A percentile compares a stretch with the other conserved stretches of the same genome.
Conservation (phyloP, 2,888 invertebrate genomes). For the Sesia bembeciformis region DNA sequence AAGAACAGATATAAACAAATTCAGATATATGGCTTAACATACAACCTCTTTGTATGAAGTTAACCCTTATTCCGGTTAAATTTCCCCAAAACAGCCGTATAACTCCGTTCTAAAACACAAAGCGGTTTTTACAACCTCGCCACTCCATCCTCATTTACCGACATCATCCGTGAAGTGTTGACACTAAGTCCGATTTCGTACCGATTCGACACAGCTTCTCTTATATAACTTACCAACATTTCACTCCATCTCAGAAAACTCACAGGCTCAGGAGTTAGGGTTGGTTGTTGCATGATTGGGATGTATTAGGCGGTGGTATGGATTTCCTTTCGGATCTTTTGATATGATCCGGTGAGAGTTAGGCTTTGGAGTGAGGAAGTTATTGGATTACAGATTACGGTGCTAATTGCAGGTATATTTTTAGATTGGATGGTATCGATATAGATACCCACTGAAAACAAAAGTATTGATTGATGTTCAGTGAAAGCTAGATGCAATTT, state of each 20-base stretch:
- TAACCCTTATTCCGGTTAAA: constrained; percentile 6
- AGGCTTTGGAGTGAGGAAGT: constrained; percentile 11
- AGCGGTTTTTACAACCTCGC: constrained; percentile 22
- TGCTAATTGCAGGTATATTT: not conserved
- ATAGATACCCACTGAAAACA: too few species aligned
- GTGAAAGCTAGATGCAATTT: too few species aligned
- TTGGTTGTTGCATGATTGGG: constrained; percentile 12
- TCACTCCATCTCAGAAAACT: constrained; percentile 3
- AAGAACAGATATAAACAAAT: not conserved
- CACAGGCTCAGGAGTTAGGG: constrained; percentile 16
- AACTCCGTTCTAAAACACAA: constrained; percentile 41
- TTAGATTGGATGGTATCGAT: not conserved
- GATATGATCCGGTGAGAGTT: constrained; percentile 18
- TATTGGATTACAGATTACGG: constrained; percentile 5
- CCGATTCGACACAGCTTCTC: constrained; percentile 53
- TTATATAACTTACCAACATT: constrained; percentile 34
- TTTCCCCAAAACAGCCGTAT: constrained; percentile 14
- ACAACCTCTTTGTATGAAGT: constrained; percentile 1
- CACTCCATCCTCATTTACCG: constrained; percentile 32
- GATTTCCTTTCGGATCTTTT: constrained; percentile 31
- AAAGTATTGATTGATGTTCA: too few species aligned
- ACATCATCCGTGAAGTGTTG: constrained; percentile 60
- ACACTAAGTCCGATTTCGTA: constrained; percentile 68
- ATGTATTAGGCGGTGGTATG: constrained; percentile 1
- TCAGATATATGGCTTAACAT: too few species aligned